A percentile compares a stretch with the other conserved stretches of the same genome.
Conservation (phyloP, 2,113 vertebrate genomes). For the Dipodomys stephensi region DNA sequence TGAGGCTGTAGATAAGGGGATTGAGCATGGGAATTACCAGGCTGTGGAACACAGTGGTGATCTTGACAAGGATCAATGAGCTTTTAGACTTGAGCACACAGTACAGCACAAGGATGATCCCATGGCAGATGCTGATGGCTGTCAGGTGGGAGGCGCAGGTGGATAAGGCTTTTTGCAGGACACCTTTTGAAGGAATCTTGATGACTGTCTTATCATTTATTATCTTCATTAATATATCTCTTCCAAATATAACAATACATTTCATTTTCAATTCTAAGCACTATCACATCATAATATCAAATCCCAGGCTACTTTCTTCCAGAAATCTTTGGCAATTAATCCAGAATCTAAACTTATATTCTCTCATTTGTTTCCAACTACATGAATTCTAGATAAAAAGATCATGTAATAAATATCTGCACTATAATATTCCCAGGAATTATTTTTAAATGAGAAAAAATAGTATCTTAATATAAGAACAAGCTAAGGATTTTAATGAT, state of each 20-base stretch:
- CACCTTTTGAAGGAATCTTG: constrained; percentile 30
- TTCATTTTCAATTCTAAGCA: background rate
- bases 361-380: background rate
- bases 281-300: background rate
- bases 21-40: constrained; percentile 74
- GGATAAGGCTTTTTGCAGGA: constrained; percentile 58
- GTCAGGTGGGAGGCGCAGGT: constrained; percentile 71
- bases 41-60: constrained; percentile 63
- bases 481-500: background rate
- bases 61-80: constrained; percentile 9
- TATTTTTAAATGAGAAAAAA: no score
- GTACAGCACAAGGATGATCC: constrained; percentile 65
- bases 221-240: no score
- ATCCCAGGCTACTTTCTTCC: background rate
- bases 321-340: background rate
- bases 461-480: no score
- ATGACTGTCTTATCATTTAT: constrained; percentile 24
- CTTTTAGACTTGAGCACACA: constrained; percentile 61
- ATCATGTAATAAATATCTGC: background rate
- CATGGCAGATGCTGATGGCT: constrained; percentile 56
- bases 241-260: no score
- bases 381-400: background rate
- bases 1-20: constrained; percentile 70
- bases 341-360: background rate
- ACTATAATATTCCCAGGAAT: no score